Evolutionary conservation across 1,140 invertebrate species (phyloP).

Genomic region (Neotoxoptera formosana): DNA sequence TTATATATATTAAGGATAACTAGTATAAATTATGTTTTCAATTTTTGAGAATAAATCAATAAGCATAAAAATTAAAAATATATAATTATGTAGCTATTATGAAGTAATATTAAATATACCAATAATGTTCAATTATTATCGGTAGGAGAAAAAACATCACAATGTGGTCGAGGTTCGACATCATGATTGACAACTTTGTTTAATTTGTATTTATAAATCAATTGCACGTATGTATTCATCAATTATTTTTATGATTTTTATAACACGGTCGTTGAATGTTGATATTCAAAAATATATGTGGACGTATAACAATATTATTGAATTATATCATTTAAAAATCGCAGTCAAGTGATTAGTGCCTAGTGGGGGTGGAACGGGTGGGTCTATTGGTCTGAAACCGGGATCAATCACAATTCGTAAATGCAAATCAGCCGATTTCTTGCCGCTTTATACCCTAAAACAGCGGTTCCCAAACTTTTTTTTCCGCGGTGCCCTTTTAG

Average conservation of each 20-base stretch:
- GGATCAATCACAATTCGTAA: not conserved
- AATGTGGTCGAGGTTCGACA: not conserved
- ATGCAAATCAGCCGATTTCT: not conserved
- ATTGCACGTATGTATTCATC: not conserved
- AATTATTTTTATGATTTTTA: not conserved
- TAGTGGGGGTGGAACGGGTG: too few relatives aligned
- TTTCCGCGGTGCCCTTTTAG: too few relatives aligned
- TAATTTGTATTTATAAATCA: not conserved
- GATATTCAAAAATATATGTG: not conserved
- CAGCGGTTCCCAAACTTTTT: too few relatives aligned
- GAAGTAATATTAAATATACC: too few relatives aligned
- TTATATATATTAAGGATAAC: too few relatives aligned
- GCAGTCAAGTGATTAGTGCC: not conserved
- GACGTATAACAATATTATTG: not conserved
- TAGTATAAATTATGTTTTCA: too few relatives aligned
- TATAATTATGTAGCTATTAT: too few relatives aligned
- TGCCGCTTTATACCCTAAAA: not conserved
- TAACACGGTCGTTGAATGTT: not conserved
- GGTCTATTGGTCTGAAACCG: too few relatives aligned
- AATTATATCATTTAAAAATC: not conserved
- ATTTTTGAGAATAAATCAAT: too few relatives aligned
- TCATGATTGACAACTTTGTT: not conserved
- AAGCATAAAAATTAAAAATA: too few relatives aligned
- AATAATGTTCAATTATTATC: too few relatives aligned
- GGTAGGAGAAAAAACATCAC: not conserved